Evolutionary conservation across 2,797 vertebrate species (phyloP), one percentile per base, ranked within the genome.

Genomic region (Apodemus agrarius): DNA sequence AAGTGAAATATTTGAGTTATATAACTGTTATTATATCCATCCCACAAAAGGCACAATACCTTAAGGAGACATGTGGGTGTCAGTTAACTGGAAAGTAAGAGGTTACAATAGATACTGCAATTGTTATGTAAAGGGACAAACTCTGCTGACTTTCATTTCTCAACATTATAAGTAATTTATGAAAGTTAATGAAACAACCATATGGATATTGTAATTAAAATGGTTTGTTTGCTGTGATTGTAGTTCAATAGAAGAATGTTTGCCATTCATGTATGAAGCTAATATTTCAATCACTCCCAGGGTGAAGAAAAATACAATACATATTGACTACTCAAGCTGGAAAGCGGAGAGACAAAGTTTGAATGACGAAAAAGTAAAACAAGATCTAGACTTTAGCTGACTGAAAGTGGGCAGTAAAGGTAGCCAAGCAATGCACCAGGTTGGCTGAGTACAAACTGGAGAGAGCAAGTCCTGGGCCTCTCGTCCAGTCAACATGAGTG

Each of bases 51-150:
- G 29, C 43, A 59, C 43, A 16, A 34, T 52, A 59, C 31, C 72
- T 76, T 52, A 93, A 69, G 24, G n/a, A 93, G 14, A 85, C 90
- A 95, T 10, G 31, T 76, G 6, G 91, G 4, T 82, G 86, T 81
- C 57, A 40, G 24, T 13, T 82, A 81, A 76, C 0, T 89, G 49
- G 13, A 92, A 80, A 91, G 63, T 52, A 86, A 93, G 76, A 2
- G 86, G 52, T 26, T 88, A n/a, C 24, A 96, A 78, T 61, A 92
- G 86, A 46, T 94, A 97, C 67, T 52, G 46, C 10, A 94, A 88
- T 17, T 91, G 9, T 87, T 83, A 76, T 1, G 54, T 93, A 87
- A 90, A 89, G 90, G 87, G 31, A 74, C 43, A 90, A 84, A 85
- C 19, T 79, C 80, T 69, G 78, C 3, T 90, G 75, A 21, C 3